Evolutionary conservation across 2,797 vertebrate genomes (phyloP), one percentile per base, ranked within the genome.

Genomic region (Peromyscus attwateri): DNA sequence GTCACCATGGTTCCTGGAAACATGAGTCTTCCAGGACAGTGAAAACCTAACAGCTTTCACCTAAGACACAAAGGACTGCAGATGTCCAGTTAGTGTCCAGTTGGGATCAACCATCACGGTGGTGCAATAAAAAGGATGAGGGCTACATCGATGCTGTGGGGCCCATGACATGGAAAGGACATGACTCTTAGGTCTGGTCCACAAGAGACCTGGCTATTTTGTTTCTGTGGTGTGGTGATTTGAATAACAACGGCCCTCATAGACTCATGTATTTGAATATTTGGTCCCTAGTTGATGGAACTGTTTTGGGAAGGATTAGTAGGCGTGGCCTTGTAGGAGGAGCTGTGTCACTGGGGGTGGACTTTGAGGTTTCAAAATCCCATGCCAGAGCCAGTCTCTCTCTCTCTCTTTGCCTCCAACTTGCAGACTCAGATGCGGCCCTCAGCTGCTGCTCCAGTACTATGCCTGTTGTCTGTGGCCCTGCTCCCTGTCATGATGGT

Each of bases 151-250:
- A n/a, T 43, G 55, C 29, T 75, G 52, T 66, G 8, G 89, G 57
- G 6, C 16, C 29, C 52, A 71, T 10, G 25, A 90, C 29, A 84
- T 10, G 6, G 21, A n/a, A 71, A 81, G 12, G 12, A 21, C 64
- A 76, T 87, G 7, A 81, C 55, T 92, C 91, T 68, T 68, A 94
- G 70, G 10, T 84, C 43, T 76, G 37, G 31, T 64, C 31, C 92
- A 75, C 62, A 95, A 62, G 27, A 87, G 40, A 89, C 3, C 21
- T 91, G 52, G 17, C 73, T 87, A 91, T 85, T 90, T 76, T 80
- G 27, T 43, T 91, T 96, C 92, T 87, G 14, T 73, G 34, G 64
- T n/a, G 3, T 49, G 43, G 46, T n/a, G 31, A 62, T 49, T 49
- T 25, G 29, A 85, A 14, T 68, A 43, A 64, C 19, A 34, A 85